phyloP scores from a whole-genome alignment of 2,113 vertebrate species.

The Anser brachyrhynchus region DNA sequence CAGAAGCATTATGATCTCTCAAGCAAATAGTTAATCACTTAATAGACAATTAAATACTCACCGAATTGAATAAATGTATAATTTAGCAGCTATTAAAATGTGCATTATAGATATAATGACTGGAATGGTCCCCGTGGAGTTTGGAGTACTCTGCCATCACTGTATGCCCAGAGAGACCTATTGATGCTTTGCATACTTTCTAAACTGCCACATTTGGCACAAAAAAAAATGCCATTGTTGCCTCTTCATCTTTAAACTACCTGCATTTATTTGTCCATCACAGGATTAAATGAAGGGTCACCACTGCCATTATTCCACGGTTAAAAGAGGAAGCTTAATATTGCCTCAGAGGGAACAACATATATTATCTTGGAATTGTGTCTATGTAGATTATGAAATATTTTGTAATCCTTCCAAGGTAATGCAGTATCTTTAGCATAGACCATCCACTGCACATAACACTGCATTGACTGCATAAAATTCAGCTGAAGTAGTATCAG shows the following conservation, averaged over 20 bases:
- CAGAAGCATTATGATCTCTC: neutral
- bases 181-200: neutral
- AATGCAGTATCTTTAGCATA: neutral
- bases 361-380: neutral
- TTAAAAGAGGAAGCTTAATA: neutral
- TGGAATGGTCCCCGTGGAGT: neutral
- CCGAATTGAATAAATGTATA: neutral
- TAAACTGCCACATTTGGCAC: neutral
- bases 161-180: neutral
- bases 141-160: neutral
- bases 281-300: neutral
- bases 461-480: neutral
- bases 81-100: neutral
- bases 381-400: neutral
- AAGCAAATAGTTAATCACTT: conserved; percentile 18
- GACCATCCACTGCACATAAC: neutral
- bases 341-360: neutral
- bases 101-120: neutral
- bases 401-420: neutral
- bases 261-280: neutral
- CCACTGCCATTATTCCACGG: neutral
- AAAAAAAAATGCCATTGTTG: neutral
- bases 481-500: neutral
- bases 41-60: conserved; percentile 5
- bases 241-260: neutral